Base-by-base conservation (phyloP, 2,888 invertebrate species). In the Choristoneura rosaceana region DNA sequence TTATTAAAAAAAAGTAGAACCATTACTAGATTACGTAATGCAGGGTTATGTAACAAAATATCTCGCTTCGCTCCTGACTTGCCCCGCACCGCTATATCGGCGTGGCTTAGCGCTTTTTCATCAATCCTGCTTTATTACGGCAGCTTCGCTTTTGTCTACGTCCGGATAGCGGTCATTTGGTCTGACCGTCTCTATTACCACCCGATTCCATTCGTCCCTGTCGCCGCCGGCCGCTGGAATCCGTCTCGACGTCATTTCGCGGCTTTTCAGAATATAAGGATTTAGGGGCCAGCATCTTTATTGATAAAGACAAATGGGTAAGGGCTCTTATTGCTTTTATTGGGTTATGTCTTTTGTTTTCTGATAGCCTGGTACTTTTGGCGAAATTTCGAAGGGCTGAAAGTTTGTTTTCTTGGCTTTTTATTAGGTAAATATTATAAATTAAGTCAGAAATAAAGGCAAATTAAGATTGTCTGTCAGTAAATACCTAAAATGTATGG, bases 71-170 rank as follows among this genome's bases (percentile, higher is more conserved):
- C 80, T 78, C 75, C 50, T 81, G 61, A 67, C 83, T 84, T 79
- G 75, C 69, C 70, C 75, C 78, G 62, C 68, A 58, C 73, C 78
- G 82, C 83, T 93, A 94, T 95, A 94, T 93, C 94, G 94, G 94
- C 93, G 91, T 89, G 93, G 94, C 94, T 95, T 95, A 95, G 95
- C 95, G 93, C 94, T 94, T 94, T 94, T 94, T 94, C 94, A 94
- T 94, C 94, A 94, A 94, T 94, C 94, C 94, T 93, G 91, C 92
- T 94, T 94, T 94, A 94, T 94, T 94, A 93, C 93, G 86, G 89
- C 84, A 89, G 91, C 90, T 91, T 88, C 92, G 90, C 92, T 90
- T 91, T 92, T 93, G 93, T 93, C 93, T 91, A 86, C 90, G 87
- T 86, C 90, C 89, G 89, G 89, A 90, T 89, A 90, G 84, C 89